Base-by-base conservation (phyloP, 92 coral and sea anemone species). In the Phenganax subtilis region DNA sequence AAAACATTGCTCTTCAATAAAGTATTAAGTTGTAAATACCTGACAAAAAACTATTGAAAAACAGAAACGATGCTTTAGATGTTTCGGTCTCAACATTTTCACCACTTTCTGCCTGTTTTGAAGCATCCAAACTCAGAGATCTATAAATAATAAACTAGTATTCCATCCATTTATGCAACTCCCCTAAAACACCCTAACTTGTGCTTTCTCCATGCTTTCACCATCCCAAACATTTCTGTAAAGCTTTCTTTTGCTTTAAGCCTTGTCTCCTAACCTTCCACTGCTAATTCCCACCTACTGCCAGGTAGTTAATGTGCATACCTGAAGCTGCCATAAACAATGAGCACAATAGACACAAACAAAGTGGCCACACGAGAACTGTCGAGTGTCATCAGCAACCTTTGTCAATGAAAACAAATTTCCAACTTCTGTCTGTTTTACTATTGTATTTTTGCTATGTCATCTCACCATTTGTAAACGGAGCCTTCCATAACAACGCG, bases 321-420 rank as follows among this genome's bases (percentile, higher is more conserved):
- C 99, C 99, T 91, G 66, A 96, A 96, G 75, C 99, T 91, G 54
- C 99, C 99, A 53, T 92, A 96, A 10, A 96, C 88, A 20, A 96
- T 96, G 56, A 96, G 93, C 10, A 96, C 86, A 62, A 96, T 87
- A 0, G 99, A 96, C 67, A 96, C 88, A 47, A 92, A 79, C 56
- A 96, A 86, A 8, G 99, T 96, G 30, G 92, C 73, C 56, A 96
- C 83, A 83, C 99, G 84, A 6, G 99, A 96, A 67, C 96, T 90
- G 73, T 96, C 99, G 16, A 91, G 84, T 71, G 89, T 80, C 85
- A 89, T 89, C 70, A 88, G 89, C 56, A 91, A 80, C 99, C 99
- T 96, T 75, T 12, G 58, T 83, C 66, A 84, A 37, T 12, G 54
- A 68, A 68, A 68, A 30, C 31, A 7, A 64, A 20, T 6, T 28